A percentile compares a stretch with the other conserved stretches of the same genome.
phyloP scores from a whole-genome alignment of 2,797 vertebrate genomes.

The Chromobotia macracanthus region DNA sequence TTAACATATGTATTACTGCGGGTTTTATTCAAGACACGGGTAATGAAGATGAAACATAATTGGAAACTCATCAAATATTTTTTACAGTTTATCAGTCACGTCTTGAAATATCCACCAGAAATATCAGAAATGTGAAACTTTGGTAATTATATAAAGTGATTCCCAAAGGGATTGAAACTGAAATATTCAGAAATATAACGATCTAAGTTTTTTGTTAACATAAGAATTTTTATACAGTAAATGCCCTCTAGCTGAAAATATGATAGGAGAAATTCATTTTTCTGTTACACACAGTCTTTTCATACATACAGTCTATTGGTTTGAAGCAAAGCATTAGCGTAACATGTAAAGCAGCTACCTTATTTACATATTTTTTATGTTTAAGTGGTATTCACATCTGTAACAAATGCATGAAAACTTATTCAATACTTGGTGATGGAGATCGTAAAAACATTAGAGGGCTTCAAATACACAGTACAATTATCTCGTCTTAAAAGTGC shows the following conservation, averaged over 20 bases:
- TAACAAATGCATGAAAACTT: conserved; percentile 69
- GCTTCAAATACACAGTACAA: conserved; percentile 77
- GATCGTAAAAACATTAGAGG: conserved; percentile 74
- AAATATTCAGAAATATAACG: conserved; percentile 48
- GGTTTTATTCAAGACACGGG: conserved; percentile 62
- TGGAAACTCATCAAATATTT: conserved; percentile 54
- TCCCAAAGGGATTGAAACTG: conserved; percentile 44
- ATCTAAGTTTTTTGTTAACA: conserved; percentile 39
- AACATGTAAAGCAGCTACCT: conserved; percentile 75
- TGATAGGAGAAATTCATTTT: conserved; percentile 61
- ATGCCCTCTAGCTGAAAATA: conserved; percentile 71
- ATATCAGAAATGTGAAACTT: conserved; percentile 56
- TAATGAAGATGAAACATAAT: conserved; percentile 59
- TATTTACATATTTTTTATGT: conserved; percentile 66
- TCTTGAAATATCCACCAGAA: conserved; percentile 61
- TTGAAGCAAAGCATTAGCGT: conserved; percentile 75
- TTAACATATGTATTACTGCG: conserved; percentile 60
- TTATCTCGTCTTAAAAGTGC: conserved; percentile 78
- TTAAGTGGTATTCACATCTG: conserved; percentile 75
- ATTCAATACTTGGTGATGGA: conserved; percentile 68
- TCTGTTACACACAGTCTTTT: conserved; percentile 55
- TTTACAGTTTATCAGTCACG: conserved; percentile 72
- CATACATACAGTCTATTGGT: conserved; percentile 76
- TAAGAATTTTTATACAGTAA: conserved; percentile 59
- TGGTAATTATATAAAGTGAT: conserved; percentile 58